Evolutionary conservation across 2,113 vertebrate species (phyloP).

Genomic region (Leptodactylus fuscus): DNA sequence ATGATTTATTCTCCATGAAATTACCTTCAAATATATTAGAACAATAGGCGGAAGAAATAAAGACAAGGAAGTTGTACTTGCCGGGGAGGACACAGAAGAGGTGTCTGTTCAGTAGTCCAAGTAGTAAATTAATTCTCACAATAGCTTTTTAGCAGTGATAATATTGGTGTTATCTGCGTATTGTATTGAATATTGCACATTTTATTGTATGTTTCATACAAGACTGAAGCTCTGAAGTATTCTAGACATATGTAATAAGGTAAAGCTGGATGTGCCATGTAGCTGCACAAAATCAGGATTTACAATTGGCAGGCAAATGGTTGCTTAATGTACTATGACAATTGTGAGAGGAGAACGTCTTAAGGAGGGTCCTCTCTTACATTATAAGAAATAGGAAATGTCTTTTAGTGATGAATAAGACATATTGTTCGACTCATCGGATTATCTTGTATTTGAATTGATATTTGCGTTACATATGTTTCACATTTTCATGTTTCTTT

Average conservation of each 20-base stretch:
- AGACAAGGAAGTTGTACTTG: background rate
- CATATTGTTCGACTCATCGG: background rate
- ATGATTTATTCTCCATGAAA: background rate
- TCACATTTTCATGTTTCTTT: background rate
- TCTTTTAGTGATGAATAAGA: background rate
- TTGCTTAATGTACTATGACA: conserved; percentile 31
- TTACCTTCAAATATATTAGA: background rate
- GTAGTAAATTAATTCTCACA: too few species aligned
- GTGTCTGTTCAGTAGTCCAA: background rate
- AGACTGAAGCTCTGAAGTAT: background rate
- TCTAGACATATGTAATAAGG: conserved; percentile 4
- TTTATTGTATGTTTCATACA: background rate
- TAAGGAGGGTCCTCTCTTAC: background rate
- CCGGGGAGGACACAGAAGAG: background rate
- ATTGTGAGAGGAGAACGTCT: background rate
- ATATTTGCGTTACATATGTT: background rate
- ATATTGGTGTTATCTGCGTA: background rate
- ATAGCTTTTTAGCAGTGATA: too few species aligned
- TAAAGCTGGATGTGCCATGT: background rate
- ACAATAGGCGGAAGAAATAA: conserved; percentile 2
- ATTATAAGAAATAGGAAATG: background rate
- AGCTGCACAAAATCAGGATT: conserved; percentile 2
- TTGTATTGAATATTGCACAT: background rate
- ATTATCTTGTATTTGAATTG: background rate
- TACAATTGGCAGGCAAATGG: conserved; percentile 3